Percentiles rank a stretch among this genome's conserved stretches.
Conservation (phyloP, 2,888 invertebrate genomes). For the Lasius platythorax region DNA sequence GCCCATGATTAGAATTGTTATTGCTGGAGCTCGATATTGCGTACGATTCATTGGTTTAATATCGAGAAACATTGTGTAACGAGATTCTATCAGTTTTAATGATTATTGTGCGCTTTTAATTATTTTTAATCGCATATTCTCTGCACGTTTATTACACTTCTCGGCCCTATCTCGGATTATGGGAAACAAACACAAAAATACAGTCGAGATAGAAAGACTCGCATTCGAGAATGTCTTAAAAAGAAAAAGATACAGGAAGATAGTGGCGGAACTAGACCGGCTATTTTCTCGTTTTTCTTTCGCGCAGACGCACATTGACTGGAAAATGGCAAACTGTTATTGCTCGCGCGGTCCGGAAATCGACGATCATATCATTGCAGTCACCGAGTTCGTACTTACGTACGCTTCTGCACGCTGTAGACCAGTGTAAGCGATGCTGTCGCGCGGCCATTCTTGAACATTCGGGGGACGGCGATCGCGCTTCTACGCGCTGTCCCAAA, state of each 20-base stretch:
- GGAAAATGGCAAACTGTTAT: neutral
- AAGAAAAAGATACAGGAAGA: neutral
- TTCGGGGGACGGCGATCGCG: constrained; percentile 47
- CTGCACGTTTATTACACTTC: neutral
- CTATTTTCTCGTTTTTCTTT: neutral
- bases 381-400: neutral
- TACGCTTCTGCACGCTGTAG: constrained; percentile 18
- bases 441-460: constrained; percentile 8
- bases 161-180: neutral
- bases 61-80: neutral
- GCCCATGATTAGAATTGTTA: constrained; percentile 1
- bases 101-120: neutral
- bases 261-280: neutral
- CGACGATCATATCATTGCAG: neutral
- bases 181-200: neutral
- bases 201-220: constrained; percentile 3
- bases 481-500: constrained; percentile 76
- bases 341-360: neutral
- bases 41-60: neutral
- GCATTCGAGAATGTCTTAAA: neutral
- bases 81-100: neutral
- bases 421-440: constrained; percentile 57
- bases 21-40: neutral
- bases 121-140: neutral
- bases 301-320: neutral